A percentile compares a stretch with the other conserved stretches of the same genome.
phyloP scores from a whole-genome alignment of 1,140 invertebrate species.

The Cyrtorhinus lividipennis region DNA sequence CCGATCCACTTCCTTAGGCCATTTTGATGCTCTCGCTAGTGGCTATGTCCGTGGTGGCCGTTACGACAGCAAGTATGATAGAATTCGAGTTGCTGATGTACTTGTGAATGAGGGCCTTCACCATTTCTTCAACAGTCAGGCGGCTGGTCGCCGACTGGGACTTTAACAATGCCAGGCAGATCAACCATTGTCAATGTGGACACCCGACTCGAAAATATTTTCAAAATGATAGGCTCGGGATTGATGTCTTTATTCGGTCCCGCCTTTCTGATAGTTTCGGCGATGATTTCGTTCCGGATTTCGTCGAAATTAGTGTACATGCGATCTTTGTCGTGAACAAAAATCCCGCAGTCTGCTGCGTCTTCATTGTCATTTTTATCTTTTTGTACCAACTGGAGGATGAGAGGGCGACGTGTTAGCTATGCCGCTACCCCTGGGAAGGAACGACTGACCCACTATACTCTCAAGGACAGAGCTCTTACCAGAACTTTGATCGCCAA shows the following conservation, averaged over 20 bases:
- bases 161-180: slow-evolving; percentile 45
- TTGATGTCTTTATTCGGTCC: slow-evolving; percentile 57
- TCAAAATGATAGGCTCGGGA: slow-evolving; percentile 50
- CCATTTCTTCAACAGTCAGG: slow-evolving; percentile 43
- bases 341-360: slow-evolving; percentile 50
- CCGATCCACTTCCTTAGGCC: slow-evolving; percentile 44
- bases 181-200: slow-evolving; percentile 46
- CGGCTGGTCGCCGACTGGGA: slow-evolving; percentile 48
- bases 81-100: slow-evolving; percentile 38
- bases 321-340: slow-evolving; percentile 50
- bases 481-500: slow-evolving; percentile 32
- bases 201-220: slow-evolving; percentile 48
- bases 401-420: slow-evolving; percentile 23
- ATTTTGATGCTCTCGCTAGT: slow-evolving; percentile 47
- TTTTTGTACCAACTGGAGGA: slow-evolving; percentile 20
- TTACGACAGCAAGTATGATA: slow-evolving; percentile 40
- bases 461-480: slow-evolving; percentile 26
- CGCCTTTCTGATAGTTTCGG: slow-evolving; percentile 51
- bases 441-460: slow-evolving; percentile 23
- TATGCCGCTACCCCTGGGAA: slow-evolving; percentile 23
- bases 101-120: slow-evolving; percentile 40
- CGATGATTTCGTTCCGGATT: slow-evolving; percentile 57
- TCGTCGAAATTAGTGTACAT: slow-evolving; percentile 50
- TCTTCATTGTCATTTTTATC: not conserved
- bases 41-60: slow-evolving; percentile 52